Conservation (phyloP, 2,888 invertebrate species). For the Ichneumoninae sp. region DNA sequence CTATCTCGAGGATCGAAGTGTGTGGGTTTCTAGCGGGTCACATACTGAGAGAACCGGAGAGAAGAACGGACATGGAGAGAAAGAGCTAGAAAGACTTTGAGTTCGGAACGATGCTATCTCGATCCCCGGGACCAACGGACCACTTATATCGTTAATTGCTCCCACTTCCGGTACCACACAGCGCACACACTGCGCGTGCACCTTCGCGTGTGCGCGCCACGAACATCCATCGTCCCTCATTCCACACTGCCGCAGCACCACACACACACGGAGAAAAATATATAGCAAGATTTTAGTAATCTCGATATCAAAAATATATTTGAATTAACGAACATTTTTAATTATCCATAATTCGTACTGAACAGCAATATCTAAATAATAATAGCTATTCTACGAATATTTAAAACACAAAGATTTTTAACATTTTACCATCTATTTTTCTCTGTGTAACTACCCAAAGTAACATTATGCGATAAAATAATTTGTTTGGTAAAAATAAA, state of each 20-base stretch:
- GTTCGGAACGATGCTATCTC: slow-evolving; percentile 81
- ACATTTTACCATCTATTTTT: too few relatives aligned
- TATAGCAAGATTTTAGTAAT: neutral
- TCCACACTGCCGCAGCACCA: neutral
- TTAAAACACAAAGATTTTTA: too few relatives aligned
- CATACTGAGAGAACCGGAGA: slow-evolving; percentile 25
- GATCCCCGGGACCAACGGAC: slow-evolving; percentile 81
- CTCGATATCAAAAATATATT: too few relatives aligned
- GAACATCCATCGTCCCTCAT: slow-evolving; percentile 59
- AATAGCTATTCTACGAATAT: too few relatives aligned
- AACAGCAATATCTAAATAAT: too few relatives aligned
- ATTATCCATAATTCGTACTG: too few relatives aligned
- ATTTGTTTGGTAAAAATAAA: neutral
- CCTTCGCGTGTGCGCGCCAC: slow-evolving; percentile 74
- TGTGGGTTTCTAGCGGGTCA: slow-evolving; percentile 47
- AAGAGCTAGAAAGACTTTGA: slow-evolving; percentile 77
- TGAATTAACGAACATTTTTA: too few relatives aligned
- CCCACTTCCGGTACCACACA: slow-evolving; percentile 79
- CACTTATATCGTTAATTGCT: slow-evolving; percentile 85
- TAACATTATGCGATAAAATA: too few relatives aligned
- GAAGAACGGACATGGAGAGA: slow-evolving; percentile 68
- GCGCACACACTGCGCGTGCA: slow-evolving; percentile 68
- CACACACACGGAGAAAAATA: neutral
- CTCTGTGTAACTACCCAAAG: too few relatives aligned
- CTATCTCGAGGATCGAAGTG: slow-evolving; percentile 79